Evolutionary conservation across 2,888 invertebrate species (phyloP).

Genomic region (Liposcelis brunnea): DNA sequence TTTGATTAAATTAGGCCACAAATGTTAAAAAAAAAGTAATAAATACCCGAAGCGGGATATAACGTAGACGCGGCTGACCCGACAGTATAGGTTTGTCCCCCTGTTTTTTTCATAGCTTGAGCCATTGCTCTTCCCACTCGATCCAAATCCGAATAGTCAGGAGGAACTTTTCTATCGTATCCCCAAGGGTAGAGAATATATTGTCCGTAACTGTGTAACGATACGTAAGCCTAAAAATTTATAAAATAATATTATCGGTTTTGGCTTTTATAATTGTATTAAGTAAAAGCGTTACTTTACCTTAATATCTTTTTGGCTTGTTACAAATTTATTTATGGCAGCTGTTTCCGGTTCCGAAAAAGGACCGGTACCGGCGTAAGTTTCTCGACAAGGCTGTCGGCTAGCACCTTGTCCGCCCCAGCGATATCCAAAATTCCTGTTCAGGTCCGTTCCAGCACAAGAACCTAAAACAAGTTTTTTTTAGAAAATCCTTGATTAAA

Average conservation of each 20-base stretch:
- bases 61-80: slow-evolving; percentile 18
- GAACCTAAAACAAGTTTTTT: slow-evolving; percentile 22
- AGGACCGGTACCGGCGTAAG: slow-evolving; percentile 56
- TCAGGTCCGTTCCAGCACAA: slow-evolving; percentile 64
- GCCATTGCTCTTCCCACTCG: slow-evolving; percentile 22
- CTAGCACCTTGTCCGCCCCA: slow-evolving; percentile 81
- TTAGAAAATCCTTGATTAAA: no score
- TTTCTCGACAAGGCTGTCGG: slow-evolving; percentile 63
- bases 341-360: slow-evolving; percentile 78
- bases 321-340: slow-evolving; percentile 38
- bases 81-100: slow-evolving; percentile 19
- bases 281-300: slow-evolving; percentile 15
- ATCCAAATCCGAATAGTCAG: slow-evolving; percentile 21
- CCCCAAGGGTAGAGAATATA: slow-evolving; percentile 26
- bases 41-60: slow-evolving; percentile 18
- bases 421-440: slow-evolving; percentile 72
- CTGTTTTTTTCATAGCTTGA: slow-evolving; percentile 18
- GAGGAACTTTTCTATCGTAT: slow-evolving; percentile 20
- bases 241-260: slow-evolving; percentile 16
- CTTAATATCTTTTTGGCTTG: slow-evolving; percentile 21
- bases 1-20: no score
- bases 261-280: no score
- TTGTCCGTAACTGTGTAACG: slow-evolving; percentile 40
- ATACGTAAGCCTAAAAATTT: slow-evolving; percentile 33
- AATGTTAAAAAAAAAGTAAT: neutral